Base-by-base conservation (phyloP, 2,113 vertebrate genomes). In the Stegastes partitus region DNA sequence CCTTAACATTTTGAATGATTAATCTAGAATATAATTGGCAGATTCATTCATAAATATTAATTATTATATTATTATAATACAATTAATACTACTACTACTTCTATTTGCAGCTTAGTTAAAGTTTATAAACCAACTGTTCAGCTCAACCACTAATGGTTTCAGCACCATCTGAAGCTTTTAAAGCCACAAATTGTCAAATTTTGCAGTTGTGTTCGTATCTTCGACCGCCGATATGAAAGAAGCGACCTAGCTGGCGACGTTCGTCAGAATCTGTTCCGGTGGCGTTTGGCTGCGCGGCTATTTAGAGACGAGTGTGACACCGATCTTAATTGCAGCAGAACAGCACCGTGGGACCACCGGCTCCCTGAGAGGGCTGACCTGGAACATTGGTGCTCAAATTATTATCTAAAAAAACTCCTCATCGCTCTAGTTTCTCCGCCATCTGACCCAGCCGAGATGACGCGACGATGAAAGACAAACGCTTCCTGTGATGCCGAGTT, bases 301-400 rank as follows among this genome's bases (percentile, higher is more conserved):
- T 92, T 91, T 90, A 80, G 74, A 86, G 88, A 82, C 14, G 3
- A 87, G 61, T 81, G 75, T 91, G 90, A 90, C 91, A 89, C 84
- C 55, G 50, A 87, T 89, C 68, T 80, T 88, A 92, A 92, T 93
- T 87, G 87, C 77, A 69, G 72, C 50, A 88, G 81, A 88, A 71
- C 62, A 59, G 70, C 64, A 53, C 53, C 11, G 37, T 80, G 88
- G 89, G 89, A 92, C 53, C 59, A 3, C 42, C 25, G 47, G 44
- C 63, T 74, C 82, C 93, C 89, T 77, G 53, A 37, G 91, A 83
- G 92, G 61, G 61, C 84, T 89, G 92, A 86, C 93, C 91, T 91
- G 89, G 83, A 91, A 92, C 89, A 85, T 47, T 42, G 70, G 74
- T 76, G 86, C 74, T 85, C 53, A 93, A 90, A 88, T 91, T 89